phyloP scores from a whole-genome alignment of 1,140 invertebrate species.

The Anthonomus grandis region DNA sequence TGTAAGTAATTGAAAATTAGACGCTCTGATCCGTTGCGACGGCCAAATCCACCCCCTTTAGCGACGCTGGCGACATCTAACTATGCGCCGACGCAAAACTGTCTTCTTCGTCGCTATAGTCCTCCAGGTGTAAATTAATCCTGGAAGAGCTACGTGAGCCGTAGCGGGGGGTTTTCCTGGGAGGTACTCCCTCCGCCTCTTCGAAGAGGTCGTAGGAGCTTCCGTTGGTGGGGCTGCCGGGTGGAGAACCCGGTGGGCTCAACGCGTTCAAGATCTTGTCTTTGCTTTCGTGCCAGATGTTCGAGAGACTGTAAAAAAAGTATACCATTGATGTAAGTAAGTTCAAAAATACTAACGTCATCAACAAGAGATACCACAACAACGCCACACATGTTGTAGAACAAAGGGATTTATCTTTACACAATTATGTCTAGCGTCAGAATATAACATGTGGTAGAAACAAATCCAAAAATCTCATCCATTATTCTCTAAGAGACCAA shows the following conservation, averaged over 20 bases:
- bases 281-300: slow-evolving; percentile 88
- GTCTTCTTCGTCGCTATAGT: slow-evolving; percentile 44
- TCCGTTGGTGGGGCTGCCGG: slow-evolving; percentile 37
- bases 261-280: slow-evolving; percentile 83
- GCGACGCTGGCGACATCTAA: neutral
- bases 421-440: slow-evolving; percentile 44
- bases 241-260: slow-evolving; percentile 72
- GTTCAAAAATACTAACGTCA: too few relatives aligned
- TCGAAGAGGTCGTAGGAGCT: slow-evolving; percentile 41
- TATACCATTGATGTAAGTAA: too few relatives aligned
- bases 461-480: too few relatives aligned
- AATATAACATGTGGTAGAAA: slow-evolving; percentile 45
- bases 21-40: too few relatives aligned
- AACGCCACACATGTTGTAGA: slow-evolving; percentile 28
- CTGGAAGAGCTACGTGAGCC: slow-evolving; percentile 33
- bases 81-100: slow-evolving; percentile 23
- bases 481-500: too few relatives aligned
- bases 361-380: slow-evolving; percentile 3
- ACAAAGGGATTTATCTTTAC: slow-evolving; percentile 42
- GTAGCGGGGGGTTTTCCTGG: slow-evolving; percentile 39
- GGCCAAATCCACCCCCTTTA: too few relatives aligned
- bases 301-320: slow-evolving; percentile 59
- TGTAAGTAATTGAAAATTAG: too few relatives aligned
- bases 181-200: slow-evolving; percentile 34
- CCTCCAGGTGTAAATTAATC: slow-evolving; percentile 33